Evolutionary conservation across 35 echinoderm and acorn worm species (phyloP), one percentile per base, ranked within the genome.

Genomic region (Ophioderma brevispina): DNA sequence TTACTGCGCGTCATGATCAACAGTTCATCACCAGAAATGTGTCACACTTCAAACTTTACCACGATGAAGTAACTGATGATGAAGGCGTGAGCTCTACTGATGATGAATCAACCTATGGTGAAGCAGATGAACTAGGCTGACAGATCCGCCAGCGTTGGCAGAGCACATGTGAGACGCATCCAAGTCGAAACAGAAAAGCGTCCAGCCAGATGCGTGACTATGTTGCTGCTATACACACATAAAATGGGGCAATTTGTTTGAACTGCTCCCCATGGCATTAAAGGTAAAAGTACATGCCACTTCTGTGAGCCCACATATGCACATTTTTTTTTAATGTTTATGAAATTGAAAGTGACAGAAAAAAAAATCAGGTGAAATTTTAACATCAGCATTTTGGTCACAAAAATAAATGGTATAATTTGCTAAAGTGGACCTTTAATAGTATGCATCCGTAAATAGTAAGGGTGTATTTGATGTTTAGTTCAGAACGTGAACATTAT

Each of bases 191-290:
- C 10, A 8, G n/a, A 25, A 70, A 8, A 70, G 4, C 28, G 10
- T 8, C 59, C 59, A 70, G 59, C 59, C 10, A 46, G 41, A 42
- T 38, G 2, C 90, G 5, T 78, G 77, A 90, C 40, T 75, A 39
- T 3, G 80, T 81, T n/a, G 76, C 89, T 34, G 85, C n/a, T n/a
- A n/a, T n/a, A 85, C 14, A 94, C 55, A 59, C 76, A 93, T 15
- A 86, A 36, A 89, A 31, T 32, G 87, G 92, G 41, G 81, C 76
- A 70, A 30, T 55, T 25, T 52, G n/a, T n/a, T n/a, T 85, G 28
- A 92, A 86, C 34, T 90, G 86, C 34, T n/a, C 64, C 49, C 82
- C 79, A 81, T n/a, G 75, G 92, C 38, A 70, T 81, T 34, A 91
- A 82, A 50, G 37, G 32, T 13, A 50, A 77, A 78, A 6, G 82